These are phyloP conservation scores for Acinonyx jubatus DNA, from an alignment of 2,113 vertebrate species.

Conservation along the genomic window DNA sequence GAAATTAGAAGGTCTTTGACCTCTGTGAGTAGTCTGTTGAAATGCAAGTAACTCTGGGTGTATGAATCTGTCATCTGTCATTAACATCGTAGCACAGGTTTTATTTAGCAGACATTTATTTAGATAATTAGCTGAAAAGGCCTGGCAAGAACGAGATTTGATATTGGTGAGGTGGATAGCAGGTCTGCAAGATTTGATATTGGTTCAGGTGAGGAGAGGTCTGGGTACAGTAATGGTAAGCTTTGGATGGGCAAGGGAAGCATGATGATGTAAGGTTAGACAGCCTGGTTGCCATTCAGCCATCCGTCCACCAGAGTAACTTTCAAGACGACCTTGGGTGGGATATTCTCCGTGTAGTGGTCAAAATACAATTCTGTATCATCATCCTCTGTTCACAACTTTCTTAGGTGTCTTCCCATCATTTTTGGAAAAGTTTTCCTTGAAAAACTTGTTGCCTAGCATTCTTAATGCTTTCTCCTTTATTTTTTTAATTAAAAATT, in stretches of 20 bases:
- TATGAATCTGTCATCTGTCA: neutral
- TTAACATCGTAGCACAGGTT: neutral
- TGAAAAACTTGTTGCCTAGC: neutral
- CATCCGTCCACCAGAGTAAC: neutral
- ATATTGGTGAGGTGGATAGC: neutral
- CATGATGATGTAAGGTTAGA: neutral
- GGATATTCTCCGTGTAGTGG: neutral
- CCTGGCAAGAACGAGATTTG: neutral
- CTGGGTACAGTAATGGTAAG: neutral
- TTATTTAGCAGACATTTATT: neutral
- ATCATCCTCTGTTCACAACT: neutral
- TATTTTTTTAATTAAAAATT: neutral
- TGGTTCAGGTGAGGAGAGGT: neutral
- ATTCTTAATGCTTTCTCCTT: conserved; percentile 3
- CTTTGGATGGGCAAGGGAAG: neutral
- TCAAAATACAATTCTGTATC: neutral
- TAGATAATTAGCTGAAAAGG: neutral
- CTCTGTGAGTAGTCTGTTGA: neutral
- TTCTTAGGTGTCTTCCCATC: neutral
- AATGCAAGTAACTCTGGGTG: neutral
- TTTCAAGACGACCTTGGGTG: neutral
- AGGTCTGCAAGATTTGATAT: neutral
- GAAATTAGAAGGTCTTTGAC: neutral
- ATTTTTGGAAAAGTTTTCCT: conserved; percentile 16
- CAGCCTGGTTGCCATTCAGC: neutral